These are phyloP conservation scores for Scleropages formosus DNA, from an alignment of 2,797 vertebrate species.

Conservation along the genomic window DNA sequence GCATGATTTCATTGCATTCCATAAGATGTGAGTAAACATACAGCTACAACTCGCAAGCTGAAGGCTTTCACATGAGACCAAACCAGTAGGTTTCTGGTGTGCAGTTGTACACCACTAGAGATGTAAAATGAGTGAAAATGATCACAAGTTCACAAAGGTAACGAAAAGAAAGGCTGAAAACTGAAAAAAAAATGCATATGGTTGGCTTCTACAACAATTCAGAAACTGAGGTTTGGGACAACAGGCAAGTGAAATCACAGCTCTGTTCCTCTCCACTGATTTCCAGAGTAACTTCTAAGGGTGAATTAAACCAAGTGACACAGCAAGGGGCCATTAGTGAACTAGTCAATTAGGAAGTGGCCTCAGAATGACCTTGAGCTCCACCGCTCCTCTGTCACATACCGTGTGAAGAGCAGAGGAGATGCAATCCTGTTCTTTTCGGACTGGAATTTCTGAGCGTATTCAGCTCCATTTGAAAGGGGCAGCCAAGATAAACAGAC, in stretches of 20 bases:
- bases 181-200: not conserved
- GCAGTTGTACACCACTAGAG: not conserved
- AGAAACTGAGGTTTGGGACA: too few relatives aligned
- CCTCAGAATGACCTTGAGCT: not conserved
- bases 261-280: conserved; percentile 21
- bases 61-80: conserved; percentile 26
- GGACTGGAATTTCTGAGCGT: conserved; percentile 25
- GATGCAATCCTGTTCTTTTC: conserved; percentile 21
- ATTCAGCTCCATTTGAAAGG: conserved; percentile 37
- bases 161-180: not conserved
- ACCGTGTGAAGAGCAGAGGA: conserved; percentile 30
- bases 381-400: conserved; percentile 25
- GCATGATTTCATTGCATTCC: conserved; percentile 31
- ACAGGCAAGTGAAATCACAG: not conserved
- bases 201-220: not conserved
- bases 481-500: conserved; percentile 48
- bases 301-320: conserved; percentile 25
- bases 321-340: conserved; percentile 4
- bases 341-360: not conserved
- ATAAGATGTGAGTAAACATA: conserved; percentile 30
- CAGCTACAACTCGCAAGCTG: not conserved
- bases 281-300: conserved; percentile 23
- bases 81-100: conserved; percentile 3
- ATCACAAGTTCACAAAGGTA: not conserved
- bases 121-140: not conserved